phyloP scores from a whole-genome alignment of 53 echinoderm and acorn worm species.

The Hippasteria phrygiana region DNA sequence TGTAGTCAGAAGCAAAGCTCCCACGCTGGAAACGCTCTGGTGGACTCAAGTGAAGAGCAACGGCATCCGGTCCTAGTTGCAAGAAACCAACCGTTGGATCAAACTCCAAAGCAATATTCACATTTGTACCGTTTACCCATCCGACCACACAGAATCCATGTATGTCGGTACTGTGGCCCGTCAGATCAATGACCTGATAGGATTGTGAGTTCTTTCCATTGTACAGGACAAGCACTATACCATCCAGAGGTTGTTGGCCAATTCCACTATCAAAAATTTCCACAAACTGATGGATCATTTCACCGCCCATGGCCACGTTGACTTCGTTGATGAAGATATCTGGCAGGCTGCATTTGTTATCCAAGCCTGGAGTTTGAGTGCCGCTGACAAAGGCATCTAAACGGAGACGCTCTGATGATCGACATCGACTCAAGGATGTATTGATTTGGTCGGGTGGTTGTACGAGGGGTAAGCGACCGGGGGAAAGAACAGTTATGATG shows the following conservation, averaged over 20 bases:
- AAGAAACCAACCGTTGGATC: constrained; percentile 41
- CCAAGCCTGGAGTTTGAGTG: constrained; percentile 58
- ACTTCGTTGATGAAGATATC: constrained; percentile 88
- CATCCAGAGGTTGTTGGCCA: constrained; percentile 80
- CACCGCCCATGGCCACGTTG: constrained; percentile 56
- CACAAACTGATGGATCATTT: constrained; percentile 62
- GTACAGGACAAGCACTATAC: constrained; percentile 78
- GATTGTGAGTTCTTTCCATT: constrained; percentile 50
- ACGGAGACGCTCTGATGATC: constrained; percentile 65
- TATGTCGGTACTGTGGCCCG: constrained; percentile 80
- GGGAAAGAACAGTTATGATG: constrained; percentile 48
- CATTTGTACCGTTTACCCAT: constrained; percentile 69
- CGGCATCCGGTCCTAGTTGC: constrained; percentile 66
- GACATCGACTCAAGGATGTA: constrained; percentile 65
- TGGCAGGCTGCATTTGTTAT: constrained; percentile 79
- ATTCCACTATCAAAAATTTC: constrained; percentile 87
- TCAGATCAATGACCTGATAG: constrained; percentile 67
- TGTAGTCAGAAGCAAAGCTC: constrained; percentile 46
- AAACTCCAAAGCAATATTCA: constrained; percentile 61
- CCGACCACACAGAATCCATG: constrained; percentile 81
- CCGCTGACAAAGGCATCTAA: constrained; percentile 54
- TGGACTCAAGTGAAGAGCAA: constrained; percentile 84
- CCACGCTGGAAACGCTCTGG: constrained; percentile 38
- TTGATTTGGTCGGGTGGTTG: constrained; percentile 17
- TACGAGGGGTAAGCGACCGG: constrained; percentile 59